Percentiles rank a stretch among this genome's conserved stretches.
These are phyloP conservation scores for Myrmophylax atrothorax DNA, from an alignment of 2,113 vertebrate genomes.

Conservation along the genomic window DNA sequence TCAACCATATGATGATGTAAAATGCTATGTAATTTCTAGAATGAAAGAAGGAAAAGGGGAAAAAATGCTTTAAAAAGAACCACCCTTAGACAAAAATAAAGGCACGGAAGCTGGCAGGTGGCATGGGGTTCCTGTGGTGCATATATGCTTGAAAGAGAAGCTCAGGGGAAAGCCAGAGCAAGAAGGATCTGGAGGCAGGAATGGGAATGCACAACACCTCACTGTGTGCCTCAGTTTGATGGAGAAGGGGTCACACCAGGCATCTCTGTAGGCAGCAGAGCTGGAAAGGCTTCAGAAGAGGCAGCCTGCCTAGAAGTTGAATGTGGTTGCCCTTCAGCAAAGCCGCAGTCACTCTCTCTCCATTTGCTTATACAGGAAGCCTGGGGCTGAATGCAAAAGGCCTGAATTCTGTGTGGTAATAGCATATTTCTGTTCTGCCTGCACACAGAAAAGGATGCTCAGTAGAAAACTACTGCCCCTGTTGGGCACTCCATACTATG, in stretches of 20 bases:
- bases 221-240: accelerated
- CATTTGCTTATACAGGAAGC: not conserved
- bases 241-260: not conserved
- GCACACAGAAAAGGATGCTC: not conserved
- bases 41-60: not conserved
- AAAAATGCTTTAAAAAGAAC: not conserved
- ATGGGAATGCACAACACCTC: not conserved
- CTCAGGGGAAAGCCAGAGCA: not conserved
- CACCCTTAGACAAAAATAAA: not conserved
- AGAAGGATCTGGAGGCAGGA: not conserved
- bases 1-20: not conserved
- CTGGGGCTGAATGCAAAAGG: not conserved
- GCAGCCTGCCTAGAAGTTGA: not conserved
- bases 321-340: not conserved
- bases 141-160: not conserved
- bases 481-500: not conserved
- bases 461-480: not conserved
- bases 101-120: not conserved
- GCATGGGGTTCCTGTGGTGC: not conserved
- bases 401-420: not conserved
- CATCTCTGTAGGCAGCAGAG: not conserved
- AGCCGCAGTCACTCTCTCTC: not conserved
- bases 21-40: not conserved
- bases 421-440: not conserved
- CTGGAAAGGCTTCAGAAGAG: not conserved